Base-by-base conservation (phyloP, 2,888 invertebrate species). In the Hirtodrosophila duncani region DNA sequence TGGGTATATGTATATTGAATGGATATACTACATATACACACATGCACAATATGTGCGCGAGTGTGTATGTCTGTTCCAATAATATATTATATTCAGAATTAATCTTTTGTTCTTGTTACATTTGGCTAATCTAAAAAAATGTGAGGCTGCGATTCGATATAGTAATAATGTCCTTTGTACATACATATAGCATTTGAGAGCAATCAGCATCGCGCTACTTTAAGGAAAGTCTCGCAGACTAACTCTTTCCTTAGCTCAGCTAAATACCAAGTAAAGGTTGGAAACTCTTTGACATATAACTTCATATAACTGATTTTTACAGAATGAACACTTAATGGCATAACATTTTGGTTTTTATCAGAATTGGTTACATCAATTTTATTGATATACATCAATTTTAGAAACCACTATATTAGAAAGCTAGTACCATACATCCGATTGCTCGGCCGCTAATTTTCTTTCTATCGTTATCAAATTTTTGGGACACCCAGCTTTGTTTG, bases 191-290 rank as follows among this genome's bases (percentile, higher is more conserved):
- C 58, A 56, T 69, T 69, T 31, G 38, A 63, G 52, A 52, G 27
- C 37, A 44, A 37, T 37, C 8, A 31, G 20, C 24, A 17, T 26
- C 24, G 24, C 14, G 23, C 18, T 14, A 23, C 26, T n/a, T 29
- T 18, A n/a, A n/a, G n/a, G n/a, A n/a, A n/a, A n/a, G 20, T 33
- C 24, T 21, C 39, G 16, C 33, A 30, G 61, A 67, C 67, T 82
- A 83, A 67, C 80, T 83, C 65, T 83, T 86, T 56, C 74, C 91
- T 91, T 43, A 95, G 88, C 82, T 93, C 93, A 14, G 92, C 95
- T 67, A 94, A 86, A 27, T 95, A 88, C 92, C 94, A 94, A 7
- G 96, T 96, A 88, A 94, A 96, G 3, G 95, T 88, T 67, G 92
- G 91, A 63, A 91, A 90, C 53, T 91, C 89, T 61, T 91, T 90